Base-by-base conservation (phyloP, 92 coral and sea anemone genomes). In the Phenganax subtilis region DNA sequence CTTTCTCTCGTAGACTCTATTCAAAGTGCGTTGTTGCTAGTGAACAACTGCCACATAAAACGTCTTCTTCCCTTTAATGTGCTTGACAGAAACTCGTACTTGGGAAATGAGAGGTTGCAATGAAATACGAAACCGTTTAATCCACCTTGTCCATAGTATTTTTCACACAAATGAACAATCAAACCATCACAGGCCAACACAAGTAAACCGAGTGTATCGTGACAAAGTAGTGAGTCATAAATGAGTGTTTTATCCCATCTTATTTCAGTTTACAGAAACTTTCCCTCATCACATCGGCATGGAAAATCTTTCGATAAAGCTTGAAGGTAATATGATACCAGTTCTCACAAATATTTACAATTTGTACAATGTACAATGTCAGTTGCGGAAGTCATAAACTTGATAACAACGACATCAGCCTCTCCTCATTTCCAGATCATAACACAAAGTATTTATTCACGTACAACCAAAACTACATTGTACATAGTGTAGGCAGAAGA, bases 311-410 rank as follows among this genome's bases (percentile, higher is more conserved):
- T 12, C 20, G 25, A 76, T 56, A 31, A 30, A 57, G 31, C 44
- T 25, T 44, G 65, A 20, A 29, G 37, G 73, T 68, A 68, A 76
- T 64, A 57, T 64, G 81, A 76, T 11, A 57, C 81, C 68, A 57
- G 31, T 37, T 37, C 5, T 37, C 47, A 37, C 47, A 37, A 37
- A 37, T 37, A 37, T 1, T 2, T 37, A 37, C 47, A 20, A 20
- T 28, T 72, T 52, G 54, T 20, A n/a, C 71, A 64, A 57, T 57
- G 57, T 16, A 53, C 53, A 59, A 27, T 76, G 64, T 16, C 81
- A 12, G 81, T 64, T 76, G 69, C 57, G 81, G 81, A 76, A 59
- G 81, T 59, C 70, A 76, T 7, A 57, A 12, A 76, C 47, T 56
- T 68, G 73, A 68, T 29, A 68, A 30, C 73, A 28, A 10, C 29